A percentile compares a stretch with the other conserved stretches of the same genome.
Evolutionary conservation across 2,888 invertebrate species (phyloP).

Genomic region (Cacoxenus indagator): DNA sequence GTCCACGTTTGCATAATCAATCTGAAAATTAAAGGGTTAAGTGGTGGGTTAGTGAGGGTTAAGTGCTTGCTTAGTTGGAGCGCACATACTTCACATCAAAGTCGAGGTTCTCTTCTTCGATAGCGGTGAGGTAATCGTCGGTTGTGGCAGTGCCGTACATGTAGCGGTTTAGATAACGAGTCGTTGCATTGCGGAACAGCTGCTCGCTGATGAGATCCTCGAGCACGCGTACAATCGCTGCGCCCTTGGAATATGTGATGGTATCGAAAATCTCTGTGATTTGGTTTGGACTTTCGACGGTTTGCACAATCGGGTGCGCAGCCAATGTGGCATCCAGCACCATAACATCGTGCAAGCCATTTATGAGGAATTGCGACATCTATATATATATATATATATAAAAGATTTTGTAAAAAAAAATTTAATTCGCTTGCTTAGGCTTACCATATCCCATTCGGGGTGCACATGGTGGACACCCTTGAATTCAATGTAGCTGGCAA

Average conservation of each 20-base stretch:
- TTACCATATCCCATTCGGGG: constrained; percentile 85
- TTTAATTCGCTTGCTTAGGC: not conserved
- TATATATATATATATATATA: constrained; percentile 71
- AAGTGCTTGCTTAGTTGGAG: not conserved
- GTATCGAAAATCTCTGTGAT: constrained; percentile 92
- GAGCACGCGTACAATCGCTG: constrained; percentile 89
- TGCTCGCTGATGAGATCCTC: constrained; percentile 80
- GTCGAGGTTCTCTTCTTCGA: constrained; percentile 73
- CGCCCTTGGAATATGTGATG: constrained; percentile 95
- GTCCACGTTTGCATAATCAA: constrained; percentile 91
- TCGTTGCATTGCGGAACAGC: constrained; percentile 80
- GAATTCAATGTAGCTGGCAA: constrained; percentile 90
- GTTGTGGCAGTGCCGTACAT: constrained; percentile 85
- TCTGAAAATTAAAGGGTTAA: constrained; percentile 56
- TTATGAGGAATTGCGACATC: constrained; percentile 83
- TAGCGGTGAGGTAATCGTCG: constrained; percentile 77
- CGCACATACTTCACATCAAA: constrained; percentile 70
- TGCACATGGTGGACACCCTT: constrained; percentile 81
- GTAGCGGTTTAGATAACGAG: constrained; percentile 80
- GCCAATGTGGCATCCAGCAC: constrained; percentile 82
- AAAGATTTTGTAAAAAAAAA: constrained; percentile 27
- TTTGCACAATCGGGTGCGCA: constrained; percentile 92
- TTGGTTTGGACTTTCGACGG: constrained; percentile 87
- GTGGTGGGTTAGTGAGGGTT: not conserved
- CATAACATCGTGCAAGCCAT: constrained; percentile 81